Evolutionary conservation across 1,140 invertebrate genomes (phyloP).

Genomic region (Eriosoma lanigerum): DNA sequence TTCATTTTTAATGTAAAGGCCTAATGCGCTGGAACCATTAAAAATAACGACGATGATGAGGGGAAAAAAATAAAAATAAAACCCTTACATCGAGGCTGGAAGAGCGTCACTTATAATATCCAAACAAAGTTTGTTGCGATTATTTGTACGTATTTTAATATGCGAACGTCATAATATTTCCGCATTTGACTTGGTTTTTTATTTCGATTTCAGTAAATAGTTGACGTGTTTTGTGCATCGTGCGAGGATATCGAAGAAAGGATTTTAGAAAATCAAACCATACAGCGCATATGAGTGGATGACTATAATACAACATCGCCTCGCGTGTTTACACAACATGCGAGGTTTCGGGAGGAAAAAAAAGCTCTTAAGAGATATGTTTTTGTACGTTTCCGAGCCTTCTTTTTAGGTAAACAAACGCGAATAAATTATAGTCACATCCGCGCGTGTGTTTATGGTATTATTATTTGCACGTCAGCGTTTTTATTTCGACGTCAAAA

Average conservation of each 20-base stretch:
- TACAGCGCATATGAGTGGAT: background rate
- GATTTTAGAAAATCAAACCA: background rate
- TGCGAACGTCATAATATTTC: too few species aligned
- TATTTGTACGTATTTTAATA: background rate
- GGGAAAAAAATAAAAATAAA: background rate
- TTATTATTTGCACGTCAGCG: too few species aligned
- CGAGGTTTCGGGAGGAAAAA: too few species aligned
- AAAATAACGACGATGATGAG: background rate
- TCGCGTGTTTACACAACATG: background rate
- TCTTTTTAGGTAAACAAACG: background rate
- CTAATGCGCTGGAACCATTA: slow-evolving; percentile 25
- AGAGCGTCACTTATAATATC: too few species aligned
- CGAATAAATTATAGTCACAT: background rate
- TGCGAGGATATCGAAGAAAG: background rate
- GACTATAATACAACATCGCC: background rate
- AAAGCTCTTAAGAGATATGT: background rate
- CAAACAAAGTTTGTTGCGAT: too few species aligned
- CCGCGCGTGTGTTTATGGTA: background rate
- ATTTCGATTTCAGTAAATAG: background rate
- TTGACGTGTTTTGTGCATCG: too few species aligned
- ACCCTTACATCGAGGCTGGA: too few species aligned
- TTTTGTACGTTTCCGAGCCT: background rate
- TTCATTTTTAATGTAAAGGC: slow-evolving; percentile 24
- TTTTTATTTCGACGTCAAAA: too few species aligned
- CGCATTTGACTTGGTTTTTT: background rate